These are phyloP conservation scores for Zeus faber DNA, from an alignment of 2,113 vertebrate genomes.

Conservation along the genomic window DNA sequence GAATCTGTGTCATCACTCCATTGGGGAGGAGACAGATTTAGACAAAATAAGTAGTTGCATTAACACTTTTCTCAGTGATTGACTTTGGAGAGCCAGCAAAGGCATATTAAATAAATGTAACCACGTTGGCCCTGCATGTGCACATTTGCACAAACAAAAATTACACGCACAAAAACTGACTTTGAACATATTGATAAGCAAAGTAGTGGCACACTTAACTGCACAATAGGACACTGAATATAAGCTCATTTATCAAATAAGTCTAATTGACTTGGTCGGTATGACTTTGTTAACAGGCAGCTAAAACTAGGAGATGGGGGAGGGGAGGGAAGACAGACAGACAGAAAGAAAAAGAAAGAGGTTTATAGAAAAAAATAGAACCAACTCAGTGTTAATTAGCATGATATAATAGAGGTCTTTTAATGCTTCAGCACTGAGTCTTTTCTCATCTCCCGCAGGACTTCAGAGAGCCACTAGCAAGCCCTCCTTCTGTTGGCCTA, in stretches of 20 bases:
- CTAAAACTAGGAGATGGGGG: constrained; percentile 18
- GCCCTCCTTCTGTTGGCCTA: too few species aligned
- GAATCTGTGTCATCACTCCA: constrained; percentile 56
- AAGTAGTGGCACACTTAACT: constrained; percentile 12
- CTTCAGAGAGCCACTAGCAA: too few species aligned
- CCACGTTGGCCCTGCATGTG: too few species aligned
- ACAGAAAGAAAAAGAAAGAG: constrained; percentile 24
- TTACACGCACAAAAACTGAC: constrained; percentile 13
- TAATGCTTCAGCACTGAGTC: too few species aligned
- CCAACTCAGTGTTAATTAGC: constrained; percentile 33
- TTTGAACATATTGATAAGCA: constrained; percentile 37
- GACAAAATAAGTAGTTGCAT: constrained; percentile 56
- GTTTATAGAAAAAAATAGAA: constrained; percentile 28
- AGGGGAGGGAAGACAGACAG: too few species aligned
- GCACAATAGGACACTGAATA: constrained; percentile 25
- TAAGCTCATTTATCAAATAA: constrained; percentile 36
- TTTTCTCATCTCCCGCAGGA: too few species aligned
- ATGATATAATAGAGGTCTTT: constrained; percentile 18
- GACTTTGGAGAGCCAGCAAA: constrained; percentile 24
- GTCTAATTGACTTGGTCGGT: constrained; percentile 20
- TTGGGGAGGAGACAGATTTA: constrained; percentile 53
- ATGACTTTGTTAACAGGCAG: constrained; percentile 30
- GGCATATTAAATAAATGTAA: too few species aligned
- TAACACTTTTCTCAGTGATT: constrained; percentile 39
- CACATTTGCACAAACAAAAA: too few species aligned